phyloP scores from a whole-genome alignment of 2,888 invertebrate species.

The Xylophagus ater region DNA sequence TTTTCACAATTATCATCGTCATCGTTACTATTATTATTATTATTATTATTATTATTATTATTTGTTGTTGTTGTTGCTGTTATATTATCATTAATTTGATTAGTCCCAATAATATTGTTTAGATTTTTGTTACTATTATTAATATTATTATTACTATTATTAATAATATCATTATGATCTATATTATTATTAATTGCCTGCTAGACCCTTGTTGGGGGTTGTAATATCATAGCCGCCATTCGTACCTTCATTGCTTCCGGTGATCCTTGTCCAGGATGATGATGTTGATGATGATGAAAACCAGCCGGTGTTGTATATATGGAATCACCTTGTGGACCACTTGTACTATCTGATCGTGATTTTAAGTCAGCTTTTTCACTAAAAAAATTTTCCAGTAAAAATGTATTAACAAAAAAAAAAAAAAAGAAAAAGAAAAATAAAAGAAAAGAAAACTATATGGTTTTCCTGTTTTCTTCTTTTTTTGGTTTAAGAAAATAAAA shows the following conservation, averaged over 20 bases:
- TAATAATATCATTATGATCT: slow-evolving; percentile 17
- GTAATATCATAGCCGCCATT: slow-evolving; percentile 79
- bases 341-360: slow-evolving; percentile 39
- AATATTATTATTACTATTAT: slow-evolving; percentile 10
- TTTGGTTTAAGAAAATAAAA: too few species aligned
- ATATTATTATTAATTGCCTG: slow-evolving; percentile 37
- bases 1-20: slow-evolving; percentile 20
- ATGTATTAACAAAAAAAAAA: too few species aligned
- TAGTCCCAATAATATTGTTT: slow-evolving; percentile 12
- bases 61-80: slow-evolving; percentile 10
- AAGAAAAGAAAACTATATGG: too few species aligned
- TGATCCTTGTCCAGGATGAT: slow-evolving; percentile 40
- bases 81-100: slow-evolving; percentile 14
- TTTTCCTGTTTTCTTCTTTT: too few species aligned
- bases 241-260: slow-evolving; percentile 81
- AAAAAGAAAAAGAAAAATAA: too few species aligned
- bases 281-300: slow-evolving; percentile 35
- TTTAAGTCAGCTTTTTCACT: slow-evolving; percentile 41
- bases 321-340: slow-evolving; percentile 61
- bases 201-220: slow-evolving; percentile 74
- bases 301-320: slow-evolving; percentile 53
- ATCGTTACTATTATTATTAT: slow-evolving; percentile 20
- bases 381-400: too few species aligned
- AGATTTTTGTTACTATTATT: slow-evolving; percentile 13
- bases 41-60: slow-evolving; percentile 19